Base-by-base conservation (phyloP, 2,888 invertebrate genomes). In the Caenorhabditis japonica region DNA sequence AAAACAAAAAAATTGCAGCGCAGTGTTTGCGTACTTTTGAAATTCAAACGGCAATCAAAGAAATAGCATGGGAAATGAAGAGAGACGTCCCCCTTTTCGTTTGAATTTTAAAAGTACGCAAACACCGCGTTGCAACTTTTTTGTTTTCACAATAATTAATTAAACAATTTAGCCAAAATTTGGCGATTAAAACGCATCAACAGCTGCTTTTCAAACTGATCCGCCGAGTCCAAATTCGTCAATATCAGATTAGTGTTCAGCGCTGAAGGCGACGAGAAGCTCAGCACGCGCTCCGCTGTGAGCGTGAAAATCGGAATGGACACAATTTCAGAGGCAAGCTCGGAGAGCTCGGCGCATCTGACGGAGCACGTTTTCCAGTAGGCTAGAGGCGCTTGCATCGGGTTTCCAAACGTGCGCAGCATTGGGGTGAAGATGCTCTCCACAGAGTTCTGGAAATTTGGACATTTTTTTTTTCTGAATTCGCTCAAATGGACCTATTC, bases 241-340 rank as follows among this genome's bases (percentile, higher is more conserved):
- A 77, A 52, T n/a, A 70, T 53, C 7, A 59, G 38, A 13, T 71
- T 70, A 5, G 61, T 19, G 41, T 77, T 75, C 12, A 69, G 38
- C 4, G 34, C 36, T 39, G 61, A 62, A n/a, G 73, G 62, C 10
- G 55, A 39, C 2, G 60, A 43, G 25, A 66, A 72, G 17, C 53
- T 60, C 13, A 83, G 59, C 2, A 78, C 76, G 15, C 70, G 51
- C 25, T 78, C 77, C 19, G 74, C 61, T 1, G 81, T 58, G 15
- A 82, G 68, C 15, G 83, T 80, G 21, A 72, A 79, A 8, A 83
- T 76, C 1, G 84, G 84, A 34, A 81, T 77, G 34, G 77, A 77
- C 15, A 85, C 70, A 13, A 85, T 76, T 46, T 83, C 82, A 38
- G 70, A 61, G 53, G 84, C 84, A 30, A 82, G 58, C 27, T 85